Percentiles rank a stretch among this genome's conserved stretches.
These are phyloP conservation scores for Tympanuchus pallidicinctus DNA, from an alignment of 2,113 vertebrate species.

Conservation along the genomic window DNA sequence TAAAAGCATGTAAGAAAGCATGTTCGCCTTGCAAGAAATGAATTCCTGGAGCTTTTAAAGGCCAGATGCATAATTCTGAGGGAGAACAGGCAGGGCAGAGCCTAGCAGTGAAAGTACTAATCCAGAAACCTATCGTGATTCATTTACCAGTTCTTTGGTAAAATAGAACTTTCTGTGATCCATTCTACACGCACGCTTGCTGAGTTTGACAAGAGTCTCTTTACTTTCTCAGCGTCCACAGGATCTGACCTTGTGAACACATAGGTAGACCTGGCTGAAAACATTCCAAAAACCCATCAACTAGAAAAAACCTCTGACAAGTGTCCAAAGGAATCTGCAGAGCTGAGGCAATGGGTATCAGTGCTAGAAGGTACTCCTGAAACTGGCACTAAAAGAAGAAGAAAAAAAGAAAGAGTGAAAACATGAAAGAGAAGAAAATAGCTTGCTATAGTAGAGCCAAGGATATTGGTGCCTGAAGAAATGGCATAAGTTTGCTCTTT, in stretches of 20 bases:
- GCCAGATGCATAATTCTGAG: not conserved
- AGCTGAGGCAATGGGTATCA: not conserved
- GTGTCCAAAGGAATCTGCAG: not conserved
- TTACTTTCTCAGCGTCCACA: not conserved
- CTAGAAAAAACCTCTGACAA: not conserved
- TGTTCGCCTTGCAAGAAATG: not conserved
- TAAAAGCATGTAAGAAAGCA: not conserved
- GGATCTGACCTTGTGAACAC: not conserved
- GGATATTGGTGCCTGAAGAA: not conserved
- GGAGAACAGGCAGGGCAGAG: not conserved
- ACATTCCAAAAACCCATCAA: not conserved
- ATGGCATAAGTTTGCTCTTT: not conserved
- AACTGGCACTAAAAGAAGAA: not conserved
- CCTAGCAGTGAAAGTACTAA: not conserved
- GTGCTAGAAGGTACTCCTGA: not conserved
- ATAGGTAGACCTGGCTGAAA: not conserved
- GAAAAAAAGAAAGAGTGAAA: not conserved
- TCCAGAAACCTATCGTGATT: not conserved
- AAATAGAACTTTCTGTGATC: not conserved
- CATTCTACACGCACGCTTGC: not conserved
- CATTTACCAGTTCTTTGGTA: not conserved
- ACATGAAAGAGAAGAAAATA: not conserved
- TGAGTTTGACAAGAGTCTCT: not conserved
- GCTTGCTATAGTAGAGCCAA: not conserved
- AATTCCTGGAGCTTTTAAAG: not conserved